Base-by-base conservation (phyloP, 2,888 invertebrate species). In the Lasioglossum oenotherae region DNA sequence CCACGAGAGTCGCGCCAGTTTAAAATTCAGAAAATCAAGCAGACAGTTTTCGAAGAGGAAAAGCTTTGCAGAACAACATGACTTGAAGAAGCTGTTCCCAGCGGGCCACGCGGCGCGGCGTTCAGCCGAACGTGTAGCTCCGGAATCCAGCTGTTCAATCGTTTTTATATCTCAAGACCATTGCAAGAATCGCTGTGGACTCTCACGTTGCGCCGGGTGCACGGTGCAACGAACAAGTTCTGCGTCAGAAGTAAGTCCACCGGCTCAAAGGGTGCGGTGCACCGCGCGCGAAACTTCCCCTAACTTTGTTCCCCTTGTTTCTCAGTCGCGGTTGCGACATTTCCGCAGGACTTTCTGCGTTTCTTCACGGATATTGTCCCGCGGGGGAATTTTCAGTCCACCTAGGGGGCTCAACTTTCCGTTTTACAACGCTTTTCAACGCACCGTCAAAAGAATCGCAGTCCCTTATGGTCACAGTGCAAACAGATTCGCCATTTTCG, bases 221-320 rank as follows among this genome's bases (percentile, higher is more conserved):
- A 60, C 31, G 19, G 8, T 67, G 35, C 19, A 67, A 67, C 10
- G 74, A 53, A 46, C 71, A 74, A 79, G 60, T 75, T 82, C 71
- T 44, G 64, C 57, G 78, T 74, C 78, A 71, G 44, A 57, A 71
- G 71, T 80, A 80, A 84, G 84, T 73, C 77, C 41, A 46, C 76
- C 35, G 74, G 78, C 78, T 80, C 71, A 74, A 76, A 78, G 67
- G 49, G 77, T 35, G 74, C 23, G 71, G 41, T 74, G 78, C 57
- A 74, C 77, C 67, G 67, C 53, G 16, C 27, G 77, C 14, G 14
- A 60, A 53, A 81, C 78, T 31, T 81, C 75, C 38, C 31, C 23
- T 76, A 84, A 84, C 84, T 84, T 81, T 78, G 78, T 84, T 72
- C 76, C 49, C 73, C 60, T 75, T 75, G 78, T 83, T 79, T 67